A percentile compares a stretch with the other conserved stretches of the same genome.
Evolutionary conservation across 2,888 invertebrate genomes (phyloP).

Genomic region (Aleiodes alternator): DNA sequence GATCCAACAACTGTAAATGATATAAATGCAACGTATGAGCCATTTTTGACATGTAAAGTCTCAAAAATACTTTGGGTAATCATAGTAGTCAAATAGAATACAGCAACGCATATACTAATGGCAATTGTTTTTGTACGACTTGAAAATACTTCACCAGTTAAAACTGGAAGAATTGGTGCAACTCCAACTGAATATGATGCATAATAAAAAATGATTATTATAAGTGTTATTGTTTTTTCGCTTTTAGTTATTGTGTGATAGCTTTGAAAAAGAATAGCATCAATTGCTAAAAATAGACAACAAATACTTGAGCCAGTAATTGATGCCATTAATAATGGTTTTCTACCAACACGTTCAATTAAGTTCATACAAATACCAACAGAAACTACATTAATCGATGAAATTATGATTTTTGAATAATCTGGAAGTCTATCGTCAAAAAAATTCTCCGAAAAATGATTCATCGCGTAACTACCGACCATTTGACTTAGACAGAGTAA

Average conservation of each 20-base stretch:
- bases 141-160: conserved; percentile 59
- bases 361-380: conserved; percentile 51
- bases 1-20: conserved; percentile 55
- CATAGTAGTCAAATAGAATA: conserved; percentile 54
- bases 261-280: conserved; percentile 41
- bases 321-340: conserved; percentile 52
- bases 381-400: conserved; percentile 52
- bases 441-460: conserved; percentile 50
- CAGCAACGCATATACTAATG: conserved; percentile 50
- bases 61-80: conserved; percentile 50
- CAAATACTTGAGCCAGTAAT: conserved; percentile 54
- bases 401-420: conserved; percentile 49
- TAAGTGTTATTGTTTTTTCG: conserved; percentile 37
- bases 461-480: conserved; percentile 55
- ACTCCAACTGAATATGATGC: conserved; percentile 56
- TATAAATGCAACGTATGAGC: conserved; percentile 54
- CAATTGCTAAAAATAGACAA: conserved; percentile 53
- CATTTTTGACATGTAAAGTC: conserved; percentile 38
- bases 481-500: conserved; percentile 57
- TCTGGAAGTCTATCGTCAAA: conserved; percentile 47
- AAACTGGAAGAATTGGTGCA: conserved; percentile 57
- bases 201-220: conserved; percentile 55
- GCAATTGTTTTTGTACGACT: conserved; percentile 54
- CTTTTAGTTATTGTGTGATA: conserved; percentile 7
- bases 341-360: conserved; percentile 55